Evolutionary conservation across 2,113 vertebrate species (phyloP), one percentile per base, ranked within the genome.

Genomic region (Nestor notabilis): DNA sequence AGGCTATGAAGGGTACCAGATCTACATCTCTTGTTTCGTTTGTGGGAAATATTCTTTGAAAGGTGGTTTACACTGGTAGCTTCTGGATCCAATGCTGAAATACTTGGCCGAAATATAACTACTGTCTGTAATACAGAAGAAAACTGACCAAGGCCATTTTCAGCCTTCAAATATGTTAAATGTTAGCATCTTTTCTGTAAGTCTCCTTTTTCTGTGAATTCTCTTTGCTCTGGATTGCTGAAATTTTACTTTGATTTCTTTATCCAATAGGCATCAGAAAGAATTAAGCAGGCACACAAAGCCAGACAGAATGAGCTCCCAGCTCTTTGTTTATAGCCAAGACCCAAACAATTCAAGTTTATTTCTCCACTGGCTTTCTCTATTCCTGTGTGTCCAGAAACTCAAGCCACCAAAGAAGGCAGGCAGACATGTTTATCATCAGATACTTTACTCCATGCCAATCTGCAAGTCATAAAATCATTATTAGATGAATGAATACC

Each of bases 401-500:
- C 29, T 87, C 39, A 89, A 82, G 61, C 39, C 83, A 91, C 89
- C 69, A 87, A 93, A 89, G 71, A 61, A 89, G 64, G 28, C 52
- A 75, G 52, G 56, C 61, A 89, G 83, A 89, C 61, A 72, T 1
- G 4, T 91, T 94, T 79, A 89, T 95, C 91, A 87, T 82, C 50
- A 60, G 24, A 68, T 27, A 79, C 70, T 94, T 91, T 78, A 90
- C 46, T 82, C 47, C 41, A 23, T 82, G 69, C n/a, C 69, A 92
- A 91, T 95, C 77, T 89, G 47, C 60, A 71, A 95, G 91, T 94
- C 77, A 60, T 91, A 95, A 91, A 96, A 95, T 91, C 77, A 43
- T 94, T 91, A 83, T 75, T 79, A 87, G 77, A 87, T 91, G 93
- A 97, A 93, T 91, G 91, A 96, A 96, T 96, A 85, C 39, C 60